A percentile compares a stretch with the other conserved stretches of the same genome.
Conservation (phyloP, 2,797 vertebrate genomes). For the Myotis findleyi region DNA sequence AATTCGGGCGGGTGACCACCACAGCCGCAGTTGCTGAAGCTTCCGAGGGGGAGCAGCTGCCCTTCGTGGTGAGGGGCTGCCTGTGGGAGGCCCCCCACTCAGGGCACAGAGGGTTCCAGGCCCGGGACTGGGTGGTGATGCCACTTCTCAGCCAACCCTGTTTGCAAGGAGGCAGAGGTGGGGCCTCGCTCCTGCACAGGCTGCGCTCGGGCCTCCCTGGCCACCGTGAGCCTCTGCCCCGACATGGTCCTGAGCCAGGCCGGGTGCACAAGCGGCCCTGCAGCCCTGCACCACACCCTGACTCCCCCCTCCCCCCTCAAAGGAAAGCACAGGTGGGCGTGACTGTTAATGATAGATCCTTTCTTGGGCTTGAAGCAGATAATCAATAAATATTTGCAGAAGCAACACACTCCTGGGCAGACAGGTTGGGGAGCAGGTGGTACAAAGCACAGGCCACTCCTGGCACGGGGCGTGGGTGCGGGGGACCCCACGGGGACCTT, state of each 20-base stretch:
- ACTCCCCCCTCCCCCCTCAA: background rate
- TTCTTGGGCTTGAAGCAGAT: background rate
- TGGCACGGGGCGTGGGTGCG: rapidly evolving
- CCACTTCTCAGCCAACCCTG: background rate
- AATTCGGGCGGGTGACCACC: conserved; percentile 10
- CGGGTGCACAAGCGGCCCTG: no score
- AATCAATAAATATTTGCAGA: background rate
- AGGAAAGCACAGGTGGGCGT: background rate
- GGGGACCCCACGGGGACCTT: rapidly evolving
- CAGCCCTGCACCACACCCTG: rapidly evolving
- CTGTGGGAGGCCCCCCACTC: background rate
- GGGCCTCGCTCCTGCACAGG: background rate
- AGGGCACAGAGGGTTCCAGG: background rate
- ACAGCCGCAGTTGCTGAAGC: background rate
- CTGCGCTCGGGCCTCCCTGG: rapidly evolving
- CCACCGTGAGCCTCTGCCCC: background rate
- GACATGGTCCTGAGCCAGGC: background rate
- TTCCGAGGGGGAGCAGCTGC: background rate
- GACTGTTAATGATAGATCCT: background rate
- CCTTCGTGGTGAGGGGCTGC: background rate
- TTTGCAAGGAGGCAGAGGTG: background rate
- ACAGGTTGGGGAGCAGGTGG: background rate
- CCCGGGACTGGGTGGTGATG: background rate
- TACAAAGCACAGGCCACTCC: background rate
- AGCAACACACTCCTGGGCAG: background rate